Evolutionary conservation across 2,888 invertebrate species (phyloP).

Genomic region (Osmoderma eremita): DNA sequence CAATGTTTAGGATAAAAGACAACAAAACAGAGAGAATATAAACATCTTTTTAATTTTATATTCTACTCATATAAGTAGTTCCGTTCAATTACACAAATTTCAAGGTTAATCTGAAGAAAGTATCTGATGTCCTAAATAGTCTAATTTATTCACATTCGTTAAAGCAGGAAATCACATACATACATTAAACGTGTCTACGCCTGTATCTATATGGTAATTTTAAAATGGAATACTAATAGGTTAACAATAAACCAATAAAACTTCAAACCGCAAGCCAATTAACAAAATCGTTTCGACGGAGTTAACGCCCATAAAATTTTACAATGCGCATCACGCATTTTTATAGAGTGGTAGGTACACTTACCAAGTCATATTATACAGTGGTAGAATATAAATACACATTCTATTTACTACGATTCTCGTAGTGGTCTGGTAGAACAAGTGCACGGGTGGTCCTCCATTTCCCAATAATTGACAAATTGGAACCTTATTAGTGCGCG

Average conservation of each 20-base stretch:
- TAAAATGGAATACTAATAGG: too few relatives aligned
- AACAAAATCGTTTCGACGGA: slow-evolving; percentile 11
- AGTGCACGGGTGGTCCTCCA: slow-evolving; percentile 61
- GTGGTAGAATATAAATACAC: background rate
- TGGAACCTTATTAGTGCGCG: slow-evolving; percentile 73
- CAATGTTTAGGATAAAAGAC: too few relatives aligned
- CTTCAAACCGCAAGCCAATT: slow-evolving; percentile 28
- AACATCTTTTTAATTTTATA: too few relatives aligned
- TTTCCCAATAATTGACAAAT: slow-evolving; percentile 76
- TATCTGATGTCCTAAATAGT: background rate
- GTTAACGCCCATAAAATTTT: slow-evolving; percentile 21
- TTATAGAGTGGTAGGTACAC: slow-evolving; percentile 23
- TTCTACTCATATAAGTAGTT: too few relatives aligned
- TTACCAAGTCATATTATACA: slow-evolving; percentile 2
- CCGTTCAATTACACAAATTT: too few relatives aligned
- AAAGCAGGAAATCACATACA: too few relatives aligned
- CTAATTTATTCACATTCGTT: background rate
- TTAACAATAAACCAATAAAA: slow-evolving; percentile 7
- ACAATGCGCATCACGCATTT: slow-evolving; percentile 24
- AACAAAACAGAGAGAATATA: too few relatives aligned
- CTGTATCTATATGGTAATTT: background rate
- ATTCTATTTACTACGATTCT: slow-evolving; percentile 14
- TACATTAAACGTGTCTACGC: background rate
- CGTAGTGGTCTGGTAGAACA: slow-evolving; percentile 45
- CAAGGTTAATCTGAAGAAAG: too few relatives aligned